Base-by-base conservation (phyloP, 1,140 invertebrate genomes). In the Heterodera carotae region DNA sequence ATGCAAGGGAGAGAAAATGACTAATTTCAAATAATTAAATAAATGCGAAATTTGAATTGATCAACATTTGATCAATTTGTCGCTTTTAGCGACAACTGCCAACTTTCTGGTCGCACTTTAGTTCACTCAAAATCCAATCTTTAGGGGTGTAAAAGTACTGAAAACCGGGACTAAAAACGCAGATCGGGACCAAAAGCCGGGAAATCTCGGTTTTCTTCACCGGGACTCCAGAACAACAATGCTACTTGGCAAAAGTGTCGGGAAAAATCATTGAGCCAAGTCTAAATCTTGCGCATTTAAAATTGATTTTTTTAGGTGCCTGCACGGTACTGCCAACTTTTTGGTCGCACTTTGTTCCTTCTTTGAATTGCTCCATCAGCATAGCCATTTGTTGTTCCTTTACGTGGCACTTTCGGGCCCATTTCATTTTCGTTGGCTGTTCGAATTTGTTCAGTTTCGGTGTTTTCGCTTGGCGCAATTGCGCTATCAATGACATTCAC, bases 281-380 rank as follows among this genome's bases (percentile, higher is more conserved):
- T 62, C 7, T 70, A 33, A 36, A 70, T n/a, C n/a, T n/a, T n/a
- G n/a, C n/a, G n/a, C n/a, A 43, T 10, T 7, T 43, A 56, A 29
- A 8, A 27, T 69, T 69, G 10, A 69, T 8, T 36, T 36, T 69
- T 15, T 69, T 36, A 69, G 68, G 31, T 29, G 12, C 15, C 68
- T 69, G 27, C 29, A 43, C 25, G 70, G 70, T 5, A 73, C 70
- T 3, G 53, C 70, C 18, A 60, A 34, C 22, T n/a, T 73, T 73
- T 60, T 73, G 43, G 33, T 73, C 33, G 39, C 70, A 25, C 60
- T 73, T 34, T 60, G 60, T 31, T 56, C 70, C 2, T 73, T 73
- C 31, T 59, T 60, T 59, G 70, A 73, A 73, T 18, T 73, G 31
- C 70, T 73, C 7, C 70, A 73, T n/a, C 53, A 62, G 60, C 60